Evolutionary conservation across 1,140 invertebrate species (phyloP).

Genomic region (Aphis craccivora): DNA sequence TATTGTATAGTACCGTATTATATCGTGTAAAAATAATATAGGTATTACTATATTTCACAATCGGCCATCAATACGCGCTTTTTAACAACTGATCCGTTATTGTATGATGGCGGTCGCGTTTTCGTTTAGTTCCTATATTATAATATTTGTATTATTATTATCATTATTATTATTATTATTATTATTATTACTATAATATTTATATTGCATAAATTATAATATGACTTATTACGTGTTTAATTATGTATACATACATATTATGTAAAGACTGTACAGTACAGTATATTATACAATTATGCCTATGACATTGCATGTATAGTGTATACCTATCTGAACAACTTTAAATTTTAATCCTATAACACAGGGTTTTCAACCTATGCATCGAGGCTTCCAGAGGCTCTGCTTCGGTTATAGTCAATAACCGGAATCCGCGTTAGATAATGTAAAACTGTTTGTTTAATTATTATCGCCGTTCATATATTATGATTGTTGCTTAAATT

Average conservation of each 20-base stretch:
- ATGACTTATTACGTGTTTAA: background rate
- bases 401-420: no score
- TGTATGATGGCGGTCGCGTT: background rate
- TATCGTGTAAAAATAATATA: background rate
- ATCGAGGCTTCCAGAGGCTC: no score
- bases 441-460: no score
- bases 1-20: background rate
- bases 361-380: no score
- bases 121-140: conserved; percentile 42
- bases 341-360: background rate
- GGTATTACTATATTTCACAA: conserved; percentile 6
- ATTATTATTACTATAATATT: conserved; percentile 13
- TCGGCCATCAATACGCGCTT: background rate
- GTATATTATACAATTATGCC: background rate
- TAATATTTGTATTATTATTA: background rate
- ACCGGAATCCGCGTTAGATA: no score
- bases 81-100: background rate
- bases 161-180: conserved; percentile 4
- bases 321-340: background rate
- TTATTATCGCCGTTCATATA: no score
- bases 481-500: no score
- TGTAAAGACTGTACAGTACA: background rate
- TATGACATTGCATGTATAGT: background rate
- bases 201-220: background rate
- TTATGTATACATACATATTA: background rate